Percentiles rank a stretch among this genome's conserved stretches.
These are phyloP conservation scores for Lagocephalus sceleratus DNA, from an alignment of 2,797 vertebrate species.

Conservation along the genomic window DNA sequence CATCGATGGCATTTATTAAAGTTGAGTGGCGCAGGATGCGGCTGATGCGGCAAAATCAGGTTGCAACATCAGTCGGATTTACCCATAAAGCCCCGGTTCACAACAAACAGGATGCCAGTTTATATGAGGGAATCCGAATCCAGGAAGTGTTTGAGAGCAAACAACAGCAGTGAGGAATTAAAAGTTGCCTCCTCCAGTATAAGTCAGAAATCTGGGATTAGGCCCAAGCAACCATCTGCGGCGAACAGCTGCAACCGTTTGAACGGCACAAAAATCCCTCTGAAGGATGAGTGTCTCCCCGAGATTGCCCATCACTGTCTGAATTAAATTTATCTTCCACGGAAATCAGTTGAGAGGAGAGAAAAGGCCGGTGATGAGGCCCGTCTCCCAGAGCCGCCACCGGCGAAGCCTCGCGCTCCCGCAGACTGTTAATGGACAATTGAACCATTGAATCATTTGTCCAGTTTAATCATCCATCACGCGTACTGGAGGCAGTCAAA, in stretches of 20 bases:
- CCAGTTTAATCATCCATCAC: slow-evolving; percentile 61
- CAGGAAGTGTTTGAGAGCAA: no score
- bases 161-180: no score
- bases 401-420: slow-evolving; percentile 55
- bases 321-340: neutral
- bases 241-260: slow-evolving; percentile 1
- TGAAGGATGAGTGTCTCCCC: neutral
- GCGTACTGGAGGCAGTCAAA: slow-evolving; percentile 35
- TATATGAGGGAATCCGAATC: no score
- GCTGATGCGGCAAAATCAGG: slow-evolving; percentile 26
- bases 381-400: slow-evolving; percentile 38
- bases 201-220: neutral
- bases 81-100: neutral
- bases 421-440: slow-evolving; percentile 65
- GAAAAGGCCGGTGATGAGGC: slow-evolving; percentile 24
- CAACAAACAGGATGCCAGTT: neutral
- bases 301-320: no score
- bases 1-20: slow-evolving; percentile 42
- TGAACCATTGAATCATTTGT: slow-evolving; percentile 62
- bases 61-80: neutral
- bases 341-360: neutral
- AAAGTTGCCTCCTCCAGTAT: no score
- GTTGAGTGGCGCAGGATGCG: slow-evolving; percentile 31
- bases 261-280: slow-evolving; percentile 11
- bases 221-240: neutral